These are phyloP conservation scores for Syngnathus floridae DNA, from an alignment of 2,113 vertebrate genomes.

Conservation along the genomic window DNA sequence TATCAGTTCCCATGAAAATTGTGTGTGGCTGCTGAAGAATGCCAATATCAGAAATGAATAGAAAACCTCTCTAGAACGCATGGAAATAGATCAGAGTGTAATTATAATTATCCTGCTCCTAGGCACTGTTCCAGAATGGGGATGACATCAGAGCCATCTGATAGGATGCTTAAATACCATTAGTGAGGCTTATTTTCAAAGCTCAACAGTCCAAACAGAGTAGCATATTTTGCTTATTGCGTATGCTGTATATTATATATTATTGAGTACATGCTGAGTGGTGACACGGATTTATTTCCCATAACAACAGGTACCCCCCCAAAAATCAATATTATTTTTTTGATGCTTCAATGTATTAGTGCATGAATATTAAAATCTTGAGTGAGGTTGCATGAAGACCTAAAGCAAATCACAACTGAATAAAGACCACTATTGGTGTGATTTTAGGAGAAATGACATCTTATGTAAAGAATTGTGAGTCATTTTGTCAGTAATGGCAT, in stretches of 20 bases:
- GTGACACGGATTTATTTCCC: background rate
- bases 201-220: background rate
- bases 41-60: conserved; percentile 1
- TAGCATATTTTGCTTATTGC: background rate
- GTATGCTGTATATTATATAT: too few species aligned
- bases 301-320: background rate
- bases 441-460: background rate
- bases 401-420: background rate
- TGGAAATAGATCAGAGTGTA: background rate
- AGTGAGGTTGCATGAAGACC: background rate
- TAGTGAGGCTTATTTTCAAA: background rate
- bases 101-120: background rate
- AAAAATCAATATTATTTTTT: background rate
- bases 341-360: background rate
- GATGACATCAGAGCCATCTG: conserved; percentile 2
- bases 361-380: background rate
- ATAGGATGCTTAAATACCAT: background rate
- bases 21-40: background rate
- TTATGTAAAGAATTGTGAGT: background rate
- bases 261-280: background rate
- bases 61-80: background rate
- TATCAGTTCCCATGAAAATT: background rate
- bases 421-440: background rate
- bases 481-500: background rate
- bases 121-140: background rate